Evolutionary conservation across 2,888 invertebrate genomes (phyloP).

Genomic region (Nomada hirtipes): DNA sequence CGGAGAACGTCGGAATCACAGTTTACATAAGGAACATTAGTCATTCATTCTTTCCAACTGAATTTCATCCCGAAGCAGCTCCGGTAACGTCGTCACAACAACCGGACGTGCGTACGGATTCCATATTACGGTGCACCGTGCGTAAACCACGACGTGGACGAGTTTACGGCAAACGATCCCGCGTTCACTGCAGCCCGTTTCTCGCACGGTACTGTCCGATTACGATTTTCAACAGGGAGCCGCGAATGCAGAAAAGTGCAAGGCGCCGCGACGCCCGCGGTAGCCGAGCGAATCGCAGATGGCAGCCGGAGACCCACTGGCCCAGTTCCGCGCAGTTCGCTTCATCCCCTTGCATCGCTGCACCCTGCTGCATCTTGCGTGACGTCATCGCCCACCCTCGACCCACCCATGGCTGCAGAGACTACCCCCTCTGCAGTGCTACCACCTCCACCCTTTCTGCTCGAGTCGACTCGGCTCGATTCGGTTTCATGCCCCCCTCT

Average conservation of each 20-base stretch:
- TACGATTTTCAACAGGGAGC: conserved; percentile 29
- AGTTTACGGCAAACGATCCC: conserved; percentile 3
- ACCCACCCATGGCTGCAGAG: conserved; percentile 73
- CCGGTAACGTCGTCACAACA: conserved; percentile 19
- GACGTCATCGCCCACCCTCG: conserved; percentile 76
- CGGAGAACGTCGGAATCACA: conserved; percentile 24
- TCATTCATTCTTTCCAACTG: conserved; percentile 24
- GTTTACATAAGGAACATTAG: conserved; percentile 37
- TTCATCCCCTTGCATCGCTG: conserved; percentile 78
- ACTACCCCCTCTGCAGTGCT: conserved; percentile 68
- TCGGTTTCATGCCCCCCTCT: conserved; percentile 34
- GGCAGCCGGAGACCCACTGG: conserved; percentile 83
- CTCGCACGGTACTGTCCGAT: not conserved
- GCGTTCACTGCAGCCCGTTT: conserved; percentile 18
- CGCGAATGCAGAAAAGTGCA: conserved; percentile 32
- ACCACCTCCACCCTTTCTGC: conserved; percentile 53
- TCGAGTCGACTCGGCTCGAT: conserved; percentile 35
- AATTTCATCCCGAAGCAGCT: conserved; percentile 9
- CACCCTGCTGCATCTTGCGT: conserved; percentile 76
- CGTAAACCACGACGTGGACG: not conserved
- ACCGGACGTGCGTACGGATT: not conserved
- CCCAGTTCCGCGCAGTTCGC: conserved; percentile 80
- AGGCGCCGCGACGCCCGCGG: conserved; percentile 31
- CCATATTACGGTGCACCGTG: not conserved
- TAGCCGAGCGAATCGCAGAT: conserved; percentile 77